These are phyloP conservation scores for Acrocephalus arundinaceus DNA, from an alignment of 2,113 vertebrate genomes.

Conservation along the genomic window DNA sequence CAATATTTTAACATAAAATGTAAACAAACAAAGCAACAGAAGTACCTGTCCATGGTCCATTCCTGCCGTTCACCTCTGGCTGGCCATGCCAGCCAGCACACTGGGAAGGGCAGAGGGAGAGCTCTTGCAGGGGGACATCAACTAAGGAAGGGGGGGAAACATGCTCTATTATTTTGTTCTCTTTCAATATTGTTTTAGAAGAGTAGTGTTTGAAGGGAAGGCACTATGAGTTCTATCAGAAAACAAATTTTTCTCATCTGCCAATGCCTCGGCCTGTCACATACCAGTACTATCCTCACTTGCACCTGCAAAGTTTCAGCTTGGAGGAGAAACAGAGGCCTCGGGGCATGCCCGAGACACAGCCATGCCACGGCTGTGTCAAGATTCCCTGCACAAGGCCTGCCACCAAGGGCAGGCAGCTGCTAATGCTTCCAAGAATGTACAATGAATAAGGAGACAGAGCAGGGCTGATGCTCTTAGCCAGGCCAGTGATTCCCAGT, in stretches of 20 bases:
- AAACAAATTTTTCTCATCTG: slow-evolving; percentile 42
- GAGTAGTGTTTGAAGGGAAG: slow-evolving; percentile 65
- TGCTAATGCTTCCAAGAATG: slow-evolving; percentile 15
- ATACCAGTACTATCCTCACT: neutral
- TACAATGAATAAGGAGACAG: neutral
- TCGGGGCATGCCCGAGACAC: neutral
- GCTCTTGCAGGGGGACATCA: neutral
- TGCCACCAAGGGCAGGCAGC: slow-evolving; percentile 9
- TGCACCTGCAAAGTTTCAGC: slow-evolving; percentile 23
- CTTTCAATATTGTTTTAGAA: slow-evolving; percentile 38
- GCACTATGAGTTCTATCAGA: slow-evolving; percentile 67
- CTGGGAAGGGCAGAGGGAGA: slow-evolving; percentile 4
- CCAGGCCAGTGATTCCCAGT: slow-evolving; percentile 3
- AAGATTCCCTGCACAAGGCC: slow-evolving; percentile 2
- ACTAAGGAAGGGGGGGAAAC: neutral
- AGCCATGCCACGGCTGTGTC: neutral
- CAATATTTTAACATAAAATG: slow-evolving; percentile 77
- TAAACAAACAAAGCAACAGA: slow-evolving; percentile 81
- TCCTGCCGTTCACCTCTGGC: slow-evolving; percentile 58
- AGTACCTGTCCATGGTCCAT: slow-evolving; percentile 57
- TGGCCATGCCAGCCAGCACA: neutral
- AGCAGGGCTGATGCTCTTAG: neutral
- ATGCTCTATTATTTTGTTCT: slow-evolving; percentile 40
- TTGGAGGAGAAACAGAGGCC: neutral
- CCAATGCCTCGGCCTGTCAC: slow-evolving; percentile 30